A percentile compares a stretch with the other conserved stretches of the same genome.
Conservation (phyloP, 2,113 vertebrate species). For the Strix aluco region DNA sequence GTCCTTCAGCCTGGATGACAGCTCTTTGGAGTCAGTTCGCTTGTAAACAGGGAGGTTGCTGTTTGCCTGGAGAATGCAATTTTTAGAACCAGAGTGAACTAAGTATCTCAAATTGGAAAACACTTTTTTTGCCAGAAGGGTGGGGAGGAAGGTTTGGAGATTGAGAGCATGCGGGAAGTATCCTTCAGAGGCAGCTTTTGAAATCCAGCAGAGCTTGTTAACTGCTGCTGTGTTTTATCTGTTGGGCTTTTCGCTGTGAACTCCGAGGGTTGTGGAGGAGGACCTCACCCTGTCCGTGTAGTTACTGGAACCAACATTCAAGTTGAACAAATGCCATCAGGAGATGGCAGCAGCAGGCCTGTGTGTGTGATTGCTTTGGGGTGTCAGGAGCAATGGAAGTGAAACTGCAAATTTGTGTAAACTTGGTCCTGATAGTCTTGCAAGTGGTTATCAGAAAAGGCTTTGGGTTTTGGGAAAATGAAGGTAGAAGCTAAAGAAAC, state of each 20-base stretch:
- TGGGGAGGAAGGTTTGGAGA: not conserved
- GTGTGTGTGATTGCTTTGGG: rapidly evolving
- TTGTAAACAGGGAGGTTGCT: not conserved
- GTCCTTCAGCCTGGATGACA: not conserved
- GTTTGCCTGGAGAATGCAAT: not conserved
- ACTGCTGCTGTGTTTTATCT: not conserved
- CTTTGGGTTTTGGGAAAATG: not conserved
- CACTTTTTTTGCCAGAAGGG: not conserved
- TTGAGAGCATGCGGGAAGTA: not conserved
- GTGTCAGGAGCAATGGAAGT: not conserved
- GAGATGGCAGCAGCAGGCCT: not conserved
- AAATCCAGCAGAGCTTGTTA: not conserved
- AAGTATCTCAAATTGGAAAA: not conserved
- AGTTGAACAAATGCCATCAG: not conserved
- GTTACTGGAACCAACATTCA: rapidly evolving
- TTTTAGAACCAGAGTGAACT: not conserved
- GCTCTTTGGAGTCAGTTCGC: not conserved
- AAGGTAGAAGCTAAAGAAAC: not conserved
- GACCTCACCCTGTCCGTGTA: not conserved
- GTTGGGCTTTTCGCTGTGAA: not conserved
- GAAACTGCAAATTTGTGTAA: not conserved
- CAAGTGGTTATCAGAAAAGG: not conserved
- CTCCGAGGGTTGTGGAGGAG: not conserved
- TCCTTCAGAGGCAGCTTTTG: not conserved
- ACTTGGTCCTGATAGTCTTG: not conserved